phyloP scores from a whole-genome alignment of 2,113 vertebrate genomes.

The Benitochromis conjunctus region DNA sequence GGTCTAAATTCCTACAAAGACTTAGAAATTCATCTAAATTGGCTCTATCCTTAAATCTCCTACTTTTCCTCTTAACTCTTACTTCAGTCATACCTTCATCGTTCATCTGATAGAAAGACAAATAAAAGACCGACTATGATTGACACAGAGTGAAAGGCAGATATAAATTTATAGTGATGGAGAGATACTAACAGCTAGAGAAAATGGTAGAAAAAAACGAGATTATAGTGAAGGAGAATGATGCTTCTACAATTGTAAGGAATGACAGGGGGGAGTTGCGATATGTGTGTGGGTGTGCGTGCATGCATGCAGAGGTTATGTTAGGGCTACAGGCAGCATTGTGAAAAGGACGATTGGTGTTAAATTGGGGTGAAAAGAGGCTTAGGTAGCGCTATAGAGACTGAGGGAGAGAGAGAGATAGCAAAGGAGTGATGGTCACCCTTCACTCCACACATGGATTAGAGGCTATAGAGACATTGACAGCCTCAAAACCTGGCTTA shows the following conservation, averaged over 20 bases:
- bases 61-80: not conserved
- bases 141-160: not conserved
- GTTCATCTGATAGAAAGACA: not conserved
- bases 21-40: not conserved
- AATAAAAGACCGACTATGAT: not conserved
- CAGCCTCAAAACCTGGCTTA: slow-evolving; percentile 57
- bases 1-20: not conserved
- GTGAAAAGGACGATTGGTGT: slow-evolving; percentile 67
- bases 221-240: not conserved
- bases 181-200: not conserved
- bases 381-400: slow-evolving; percentile 48
- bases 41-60: not conserved
- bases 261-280: not conserved
- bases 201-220: not conserved
- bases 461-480: slow-evolving; percentile 61
- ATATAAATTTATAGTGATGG: not conserved
- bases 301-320: slow-evolving; percentile 19
- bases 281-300: not conserved
- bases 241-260: not conserved
- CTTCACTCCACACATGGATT: slow-evolving; percentile 70
- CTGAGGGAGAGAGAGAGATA: slow-evolving; percentile 25
- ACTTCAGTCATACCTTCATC: not conserved
- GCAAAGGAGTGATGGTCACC: slow-evolving; percentile 59
- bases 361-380: slow-evolving; percentile 73
- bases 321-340: slow-evolving; percentile 24